Percentiles rank a stretch among this genome's conserved stretches.
These are phyloP conservation scores for Eupithecia insigniata DNA, from an alignment of 2,888 invertebrate species.

Conservation along the genomic window DNA sequence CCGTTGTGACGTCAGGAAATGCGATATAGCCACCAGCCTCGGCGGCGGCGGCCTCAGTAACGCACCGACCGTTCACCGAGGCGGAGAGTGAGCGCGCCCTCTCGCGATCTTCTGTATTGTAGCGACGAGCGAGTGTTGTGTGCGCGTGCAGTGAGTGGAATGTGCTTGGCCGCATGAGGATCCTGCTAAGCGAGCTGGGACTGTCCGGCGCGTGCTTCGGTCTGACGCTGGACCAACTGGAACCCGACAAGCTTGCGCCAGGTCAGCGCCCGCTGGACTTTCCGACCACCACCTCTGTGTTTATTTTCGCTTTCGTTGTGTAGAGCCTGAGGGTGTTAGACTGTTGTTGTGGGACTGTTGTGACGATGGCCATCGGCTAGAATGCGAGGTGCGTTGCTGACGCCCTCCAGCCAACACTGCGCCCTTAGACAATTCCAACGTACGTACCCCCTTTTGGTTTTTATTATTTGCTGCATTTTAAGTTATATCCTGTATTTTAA, in stretches of 20 bases:
- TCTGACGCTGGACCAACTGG: constrained; percentile 83
- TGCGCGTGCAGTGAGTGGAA: constrained; percentile 83
- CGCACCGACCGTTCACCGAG: constrained; percentile 81
- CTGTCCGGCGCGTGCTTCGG: constrained; percentile 83
- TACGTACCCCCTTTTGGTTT: constrained; percentile 77
- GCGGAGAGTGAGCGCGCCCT: constrained; percentile 72
- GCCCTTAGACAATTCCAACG: constrained; percentile 81
- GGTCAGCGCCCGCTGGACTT: constrained; percentile 82
- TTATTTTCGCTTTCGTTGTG: constrained; percentile 84
- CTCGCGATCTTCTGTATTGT: constrained; percentile 67
- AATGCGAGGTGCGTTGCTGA: constrained; percentile 84
- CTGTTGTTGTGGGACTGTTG: constrained; percentile 78
- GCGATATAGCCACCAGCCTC: constrained; percentile 83
- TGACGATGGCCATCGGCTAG: constrained; percentile 83
- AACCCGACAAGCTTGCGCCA: constrained; percentile 81
- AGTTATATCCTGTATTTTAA: constrained; percentile 46
- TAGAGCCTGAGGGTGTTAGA: constrained; percentile 81
- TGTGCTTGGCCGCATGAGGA: constrained; percentile 84
- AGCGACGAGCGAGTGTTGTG: constrained; percentile 75
- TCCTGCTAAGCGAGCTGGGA: constrained; percentile 84
- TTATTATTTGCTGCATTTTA: constrained; percentile 54
- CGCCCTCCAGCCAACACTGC: constrained; percentile 81
- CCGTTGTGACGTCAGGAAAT: constrained; percentile 79
- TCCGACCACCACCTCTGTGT: constrained; percentile 79
- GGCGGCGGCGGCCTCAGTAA: constrained; percentile 84